Evolutionary conservation across 1,140 invertebrate species (phyloP), one percentile per base, ranked within the genome.

Genomic region (Trichoplusia ni): DNA sequence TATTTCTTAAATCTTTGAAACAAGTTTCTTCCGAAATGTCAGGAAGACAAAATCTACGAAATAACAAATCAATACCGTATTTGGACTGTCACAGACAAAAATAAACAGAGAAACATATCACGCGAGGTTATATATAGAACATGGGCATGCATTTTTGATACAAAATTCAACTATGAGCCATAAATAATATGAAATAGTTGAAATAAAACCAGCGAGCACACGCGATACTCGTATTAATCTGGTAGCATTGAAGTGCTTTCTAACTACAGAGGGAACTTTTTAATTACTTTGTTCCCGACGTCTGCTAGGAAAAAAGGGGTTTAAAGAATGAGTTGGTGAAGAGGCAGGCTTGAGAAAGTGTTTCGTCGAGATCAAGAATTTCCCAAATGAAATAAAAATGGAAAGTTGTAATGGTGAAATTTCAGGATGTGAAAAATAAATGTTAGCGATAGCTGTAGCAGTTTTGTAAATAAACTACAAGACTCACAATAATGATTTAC

Each of bases 181-280:
- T 69, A 64, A 69, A 69, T 59, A 69, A 68, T 56, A 58, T 19
- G 37, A 49, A 54, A 64, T 54, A 56, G 40, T 64, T 58, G 51
- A 47, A 58, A 64, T 58, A 58, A 46, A 64, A 58, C 38, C 33
- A 16, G 49, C 40, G 27, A 27, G 11, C 37, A 56, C 67, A 70
- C 67, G 67, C 67, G 67, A 70, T 70, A 27, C 44, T 60, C 67
- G 37, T 70, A 70, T 70, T 70, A 70, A 70, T 70, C 62, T 66
- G 54, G 56, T 54, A 62, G 27, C 42, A 14, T 27, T 54, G 25
- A 51, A 66, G 58, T 56, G 44, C 56, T 46, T 63, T 64, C 67
- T 42, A 42, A 66, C 66, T 68, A 59, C 40, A 33, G 27, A 61
- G 49, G 33, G 53, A 65, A 71, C 42, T 71, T 71, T 67, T 67